phyloP scores from a whole-genome alignment of 2,113 vertebrate species.

The Carettochelys insculpta region DNA sequence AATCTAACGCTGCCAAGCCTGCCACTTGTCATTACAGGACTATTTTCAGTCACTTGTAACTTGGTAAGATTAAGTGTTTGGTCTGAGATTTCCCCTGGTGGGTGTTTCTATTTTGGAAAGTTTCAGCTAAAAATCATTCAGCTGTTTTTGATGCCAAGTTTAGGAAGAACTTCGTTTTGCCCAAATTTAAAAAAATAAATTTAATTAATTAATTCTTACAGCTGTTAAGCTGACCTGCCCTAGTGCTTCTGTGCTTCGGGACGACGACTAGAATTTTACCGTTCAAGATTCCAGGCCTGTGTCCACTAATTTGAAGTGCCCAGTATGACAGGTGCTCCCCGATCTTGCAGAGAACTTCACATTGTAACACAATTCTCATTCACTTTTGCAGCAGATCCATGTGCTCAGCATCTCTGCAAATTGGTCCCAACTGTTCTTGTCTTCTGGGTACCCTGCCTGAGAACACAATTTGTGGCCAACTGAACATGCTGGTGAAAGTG shows the following conservation, averaged over 20 bases:
- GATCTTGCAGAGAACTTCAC: not conserved
- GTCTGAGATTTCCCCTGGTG: not conserved
- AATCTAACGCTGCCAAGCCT: not conserved
- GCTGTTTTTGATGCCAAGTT: not conserved
- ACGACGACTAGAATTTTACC: not conserved
- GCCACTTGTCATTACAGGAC: not conserved
- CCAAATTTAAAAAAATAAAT: not conserved
- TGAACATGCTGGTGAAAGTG: not conserved
- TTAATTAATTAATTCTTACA: not conserved
- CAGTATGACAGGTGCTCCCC: not conserved
- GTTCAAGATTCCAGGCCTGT: not conserved
- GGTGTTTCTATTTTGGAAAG: not conserved
- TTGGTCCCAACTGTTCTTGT: not conserved
- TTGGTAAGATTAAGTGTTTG: not conserved
- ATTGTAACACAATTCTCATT: not conserved
- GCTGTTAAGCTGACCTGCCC: not conserved
- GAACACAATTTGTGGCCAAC: too few relatives aligned
- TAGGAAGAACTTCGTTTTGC: not conserved
- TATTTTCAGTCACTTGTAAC: not conserved
- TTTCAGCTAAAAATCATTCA: not conserved
- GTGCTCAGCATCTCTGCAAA: not conserved
- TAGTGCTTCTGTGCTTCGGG: not conserved
- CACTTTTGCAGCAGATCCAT: not conserved
- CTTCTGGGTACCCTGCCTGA: too few relatives aligned
- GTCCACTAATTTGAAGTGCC: not conserved